These are phyloP conservation scores for Lagocephalus sceleratus DNA, from an alignment of 2,797 vertebrate species.

Conservation along the genomic window DNA sequence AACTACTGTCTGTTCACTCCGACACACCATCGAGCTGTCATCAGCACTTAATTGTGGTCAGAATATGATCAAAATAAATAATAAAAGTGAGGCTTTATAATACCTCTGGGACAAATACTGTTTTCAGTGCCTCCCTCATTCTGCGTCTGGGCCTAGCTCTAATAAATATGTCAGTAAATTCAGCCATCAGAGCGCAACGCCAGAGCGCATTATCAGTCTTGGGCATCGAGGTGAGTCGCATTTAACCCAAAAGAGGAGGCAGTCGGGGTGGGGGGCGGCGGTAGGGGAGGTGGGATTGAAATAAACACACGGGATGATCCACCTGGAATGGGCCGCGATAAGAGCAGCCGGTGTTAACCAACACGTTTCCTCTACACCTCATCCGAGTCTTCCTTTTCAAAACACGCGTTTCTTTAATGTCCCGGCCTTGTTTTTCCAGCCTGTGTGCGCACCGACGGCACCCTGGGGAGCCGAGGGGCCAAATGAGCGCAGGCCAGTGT, in stretches of 20 bases:
- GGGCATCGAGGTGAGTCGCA: slow-evolving; percentile 76
- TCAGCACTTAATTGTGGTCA: slow-evolving; percentile 41
- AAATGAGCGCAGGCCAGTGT: slow-evolving; percentile 58
- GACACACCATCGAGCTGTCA: slow-evolving; percentile 33
- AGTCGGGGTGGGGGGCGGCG: background rate
- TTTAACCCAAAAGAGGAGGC: slow-evolving; percentile 67
- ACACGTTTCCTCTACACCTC: slow-evolving; percentile 93
- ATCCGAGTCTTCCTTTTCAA: slow-evolving; percentile 93
- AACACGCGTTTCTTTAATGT: slow-evolving; percentile 92
- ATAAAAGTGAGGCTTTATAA: slow-evolving; percentile 33
- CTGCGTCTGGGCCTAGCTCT: slow-evolving; percentile 34
- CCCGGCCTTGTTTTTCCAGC: slow-evolving; percentile 91
- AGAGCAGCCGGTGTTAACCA: slow-evolving; percentile 92
- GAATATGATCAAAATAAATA: slow-evolving; percentile 33
- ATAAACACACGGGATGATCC: slow-evolving; percentile 76
- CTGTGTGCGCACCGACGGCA: slow-evolving; percentile 80
- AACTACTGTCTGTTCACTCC: slow-evolving; percentile 26
- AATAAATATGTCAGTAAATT: slow-evolving; percentile 68
- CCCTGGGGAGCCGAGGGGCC: slow-evolving; percentile 73
- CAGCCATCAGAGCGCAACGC: slow-evolving; percentile 53
- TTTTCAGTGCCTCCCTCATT: slow-evolving; percentile 48
- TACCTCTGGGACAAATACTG: slow-evolving; percentile 53
- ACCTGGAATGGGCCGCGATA: slow-evolving; percentile 88
- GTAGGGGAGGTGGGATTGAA: slow-evolving; percentile 41
- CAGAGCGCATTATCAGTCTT: slow-evolving; percentile 63